Conservation (phyloP, 2,797 vertebrate genomes). For the Catharus ustulatus region DNA sequence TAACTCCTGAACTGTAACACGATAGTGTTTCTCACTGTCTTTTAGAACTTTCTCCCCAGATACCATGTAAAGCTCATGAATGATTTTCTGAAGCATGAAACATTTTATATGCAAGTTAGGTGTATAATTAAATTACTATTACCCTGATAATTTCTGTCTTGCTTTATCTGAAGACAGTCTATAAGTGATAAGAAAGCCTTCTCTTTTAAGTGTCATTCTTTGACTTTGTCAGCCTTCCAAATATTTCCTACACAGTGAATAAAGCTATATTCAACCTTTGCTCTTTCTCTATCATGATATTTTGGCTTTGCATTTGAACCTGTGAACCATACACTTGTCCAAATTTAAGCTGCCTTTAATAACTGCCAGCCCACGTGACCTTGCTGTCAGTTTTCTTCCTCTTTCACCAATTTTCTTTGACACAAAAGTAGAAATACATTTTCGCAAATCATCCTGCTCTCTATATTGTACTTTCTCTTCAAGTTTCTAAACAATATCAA, state of each 20-base stretch:
- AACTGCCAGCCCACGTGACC: not conserved
- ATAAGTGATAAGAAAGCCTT: not conserved
- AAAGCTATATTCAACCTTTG: not conserved
- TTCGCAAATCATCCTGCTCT: not conserved
- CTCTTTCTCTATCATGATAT: not conserved
- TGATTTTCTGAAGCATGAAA: not conserved
- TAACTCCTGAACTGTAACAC: not conserved
- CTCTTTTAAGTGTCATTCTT: not conserved
- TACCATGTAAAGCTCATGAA: not conserved
- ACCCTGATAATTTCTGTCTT: not conserved
- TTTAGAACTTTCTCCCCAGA: not conserved
- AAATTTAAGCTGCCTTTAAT: not conserved
- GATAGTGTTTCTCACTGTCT: not conserved
- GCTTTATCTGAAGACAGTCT: not conserved
- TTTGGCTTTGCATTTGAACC: not conserved
- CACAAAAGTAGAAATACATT: not conserved
- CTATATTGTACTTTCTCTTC: not conserved
- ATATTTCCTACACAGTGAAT: not conserved
- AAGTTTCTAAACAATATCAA: not conserved
- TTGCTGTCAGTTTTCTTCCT: not conserved
- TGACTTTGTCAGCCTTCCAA: not conserved
- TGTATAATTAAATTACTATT: not conserved
- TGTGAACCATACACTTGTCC: not conserved
- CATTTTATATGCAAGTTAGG: not conserved
- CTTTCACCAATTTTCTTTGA: not conserved